Percentiles rank a stretch among this genome's conserved stretches.
phyloP scores from a whole-genome alignment of 2,113 vertebrate species.

The Serilophus lunatus region DNA sequence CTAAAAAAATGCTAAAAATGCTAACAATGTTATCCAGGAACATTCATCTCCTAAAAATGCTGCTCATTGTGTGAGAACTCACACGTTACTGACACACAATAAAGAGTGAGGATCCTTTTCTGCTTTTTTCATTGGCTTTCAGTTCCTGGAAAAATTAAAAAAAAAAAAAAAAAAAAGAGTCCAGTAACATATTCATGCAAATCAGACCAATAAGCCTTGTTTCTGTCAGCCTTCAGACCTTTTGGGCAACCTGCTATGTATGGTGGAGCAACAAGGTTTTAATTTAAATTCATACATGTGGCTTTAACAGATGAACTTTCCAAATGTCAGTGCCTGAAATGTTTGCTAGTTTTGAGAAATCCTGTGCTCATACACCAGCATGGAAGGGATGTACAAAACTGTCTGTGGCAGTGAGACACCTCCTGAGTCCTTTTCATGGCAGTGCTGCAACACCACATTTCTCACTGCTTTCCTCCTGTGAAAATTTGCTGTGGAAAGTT shows the following conservation, averaged over 20 bases:
- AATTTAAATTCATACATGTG: neutral
- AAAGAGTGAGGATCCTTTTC: neutral
- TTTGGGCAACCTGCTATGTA: neutral
- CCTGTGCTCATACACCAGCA: rapidly evolving
- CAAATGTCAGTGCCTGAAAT: neutral
- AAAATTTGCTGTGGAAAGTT: neutral
- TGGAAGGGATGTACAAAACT: neutral
- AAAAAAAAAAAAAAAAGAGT: neutral
- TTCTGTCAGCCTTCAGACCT: neutral
- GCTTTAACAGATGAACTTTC: neutral
- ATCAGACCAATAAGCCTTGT: neutral
- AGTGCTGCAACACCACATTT: neutral
- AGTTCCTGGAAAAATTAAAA: neutral
- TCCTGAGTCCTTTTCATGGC: neutral
- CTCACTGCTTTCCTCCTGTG: neutral
- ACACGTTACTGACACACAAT: neutral
- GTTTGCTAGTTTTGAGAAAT: neutral
- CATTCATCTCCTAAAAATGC: neutral
- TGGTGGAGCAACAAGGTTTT: neutral
- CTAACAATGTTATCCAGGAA: too few relatives aligned
- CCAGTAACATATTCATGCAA: neutral
- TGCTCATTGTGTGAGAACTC: neutral
- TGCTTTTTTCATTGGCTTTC: neutral
- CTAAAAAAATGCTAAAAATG: too few relatives aligned
- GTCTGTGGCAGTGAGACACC: neutral